Percentiles rank a stretch among this genome's conserved stretches.
These are phyloP conservation scores for Polydrusus tereticollis DNA, from an alignment of 2,888 invertebrate species.

Conservation along the genomic window DNA sequence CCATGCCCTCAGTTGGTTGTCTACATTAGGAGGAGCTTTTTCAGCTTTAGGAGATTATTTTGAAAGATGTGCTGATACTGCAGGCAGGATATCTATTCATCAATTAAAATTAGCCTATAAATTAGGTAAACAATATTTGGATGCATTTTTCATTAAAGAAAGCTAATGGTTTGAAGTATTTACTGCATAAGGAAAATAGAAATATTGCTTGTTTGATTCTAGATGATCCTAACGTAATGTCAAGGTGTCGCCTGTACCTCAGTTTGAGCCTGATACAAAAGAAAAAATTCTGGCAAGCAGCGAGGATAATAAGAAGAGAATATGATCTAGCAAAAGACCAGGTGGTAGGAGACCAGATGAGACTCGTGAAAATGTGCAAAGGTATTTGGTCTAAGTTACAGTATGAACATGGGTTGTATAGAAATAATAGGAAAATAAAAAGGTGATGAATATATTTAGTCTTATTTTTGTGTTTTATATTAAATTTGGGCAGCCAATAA, in stretches of 20 bases:
- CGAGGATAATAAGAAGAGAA: slow-evolving; percentile 73
- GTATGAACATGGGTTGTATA: slow-evolving; percentile 68
- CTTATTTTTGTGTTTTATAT: not conserved
- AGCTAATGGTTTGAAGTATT: too few relatives aligned
- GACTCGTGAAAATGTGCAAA: slow-evolving; percentile 84
- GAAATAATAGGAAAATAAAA: slow-evolving; percentile 50
- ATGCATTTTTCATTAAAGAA: too few relatives aligned
- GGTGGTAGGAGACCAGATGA: slow-evolving; percentile 69
- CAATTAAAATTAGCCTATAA: slow-evolving; percentile 86
- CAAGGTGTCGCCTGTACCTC: slow-evolving; percentile 88
- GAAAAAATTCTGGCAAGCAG: slow-evolving; percentile 75
- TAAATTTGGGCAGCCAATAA: not conserved
- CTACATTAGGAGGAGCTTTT: slow-evolving; percentile 96
- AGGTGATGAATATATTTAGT: slow-evolving; percentile 4
- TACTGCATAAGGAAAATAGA: too few relatives aligned
- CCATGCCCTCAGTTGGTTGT: slow-evolving; percentile 92
- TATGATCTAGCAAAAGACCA: slow-evolving; percentile 66
- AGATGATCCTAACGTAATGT: slow-evolving; percentile 84
- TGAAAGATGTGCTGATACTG: slow-evolving; percentile 84
- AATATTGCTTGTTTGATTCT: slow-evolving; percentile 7
- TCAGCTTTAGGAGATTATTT: slow-evolving; percentile 94
- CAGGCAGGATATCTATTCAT: slow-evolving; percentile 87
- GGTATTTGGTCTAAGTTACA: slow-evolving; percentile 89
- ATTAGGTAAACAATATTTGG: slow-evolving; percentile 63
- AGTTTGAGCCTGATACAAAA: slow-evolving; percentile 91